Evolutionary conservation across 2,888 invertebrate genomes (phyloP).

Genomic region (Pardosa pseudoannulata): DNA sequence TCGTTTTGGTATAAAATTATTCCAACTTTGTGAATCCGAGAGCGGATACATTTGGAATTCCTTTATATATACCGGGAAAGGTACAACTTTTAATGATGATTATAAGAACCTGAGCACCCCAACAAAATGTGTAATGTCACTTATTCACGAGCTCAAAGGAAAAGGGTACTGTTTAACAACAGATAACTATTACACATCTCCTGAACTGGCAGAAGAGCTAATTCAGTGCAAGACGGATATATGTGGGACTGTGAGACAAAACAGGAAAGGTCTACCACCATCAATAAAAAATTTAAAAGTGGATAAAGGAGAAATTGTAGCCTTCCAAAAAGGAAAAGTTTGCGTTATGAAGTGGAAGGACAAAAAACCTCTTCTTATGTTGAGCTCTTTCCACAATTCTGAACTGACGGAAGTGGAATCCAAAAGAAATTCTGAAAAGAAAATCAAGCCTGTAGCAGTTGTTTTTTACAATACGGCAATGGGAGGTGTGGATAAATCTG

Average conservation of each 20-base stretch:
- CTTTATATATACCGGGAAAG: too few species aligned
- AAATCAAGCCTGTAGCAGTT: too few species aligned
- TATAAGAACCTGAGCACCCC: not conserved
- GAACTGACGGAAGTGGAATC: constrained; percentile 6
- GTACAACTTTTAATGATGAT: not conserved
- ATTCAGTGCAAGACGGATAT: not conserved
- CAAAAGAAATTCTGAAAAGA: too few species aligned
- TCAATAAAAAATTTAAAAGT: not conserved
- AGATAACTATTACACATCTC: not conserved
- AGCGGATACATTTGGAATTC: not conserved
- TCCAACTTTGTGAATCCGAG: not conserved
- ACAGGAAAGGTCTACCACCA: not conserved
- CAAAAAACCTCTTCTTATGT: constrained; percentile 18
- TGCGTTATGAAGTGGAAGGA: constrained; percentile 14
- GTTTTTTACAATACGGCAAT: too few species aligned
- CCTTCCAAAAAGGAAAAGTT: not conserved
- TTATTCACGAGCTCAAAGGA: not conserved
- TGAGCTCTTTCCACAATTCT: constrained; percentile 11
- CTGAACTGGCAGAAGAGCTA: not conserved
- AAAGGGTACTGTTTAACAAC: not conserved
- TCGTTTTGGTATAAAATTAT: not conserved
- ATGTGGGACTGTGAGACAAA: not conserved
- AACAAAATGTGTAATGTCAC: not conserved
- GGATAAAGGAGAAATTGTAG: not conserved
- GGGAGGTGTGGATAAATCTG: too few species aligned